Evolutionary conservation across 2,113 vertebrate genomes (phyloP).

Genomic region (Tringa solitaria): DNA sequence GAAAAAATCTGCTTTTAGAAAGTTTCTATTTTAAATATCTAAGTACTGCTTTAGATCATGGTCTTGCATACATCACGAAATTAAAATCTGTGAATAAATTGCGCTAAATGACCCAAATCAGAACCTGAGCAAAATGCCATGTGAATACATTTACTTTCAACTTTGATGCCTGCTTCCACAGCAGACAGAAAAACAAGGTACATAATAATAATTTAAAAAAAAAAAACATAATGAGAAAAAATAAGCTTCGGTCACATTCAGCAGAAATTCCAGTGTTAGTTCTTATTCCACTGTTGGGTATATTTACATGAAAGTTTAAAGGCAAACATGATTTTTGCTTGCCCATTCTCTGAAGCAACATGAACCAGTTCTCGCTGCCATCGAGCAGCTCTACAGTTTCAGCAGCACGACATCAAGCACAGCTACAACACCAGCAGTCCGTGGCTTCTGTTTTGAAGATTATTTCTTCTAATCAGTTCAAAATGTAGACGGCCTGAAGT

Average conservation of each 20-base stretch:
- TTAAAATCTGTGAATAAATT: background rate
- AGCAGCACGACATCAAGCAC: background rate
- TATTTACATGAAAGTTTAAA: background rate
- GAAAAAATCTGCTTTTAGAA: background rate
- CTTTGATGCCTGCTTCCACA: background rate
- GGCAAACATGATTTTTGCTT: background rate
- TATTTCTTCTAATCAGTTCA: background rate
- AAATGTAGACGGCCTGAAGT: background rate
- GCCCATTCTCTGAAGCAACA: background rate
- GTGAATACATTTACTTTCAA: background rate
- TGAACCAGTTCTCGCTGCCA: background rate
- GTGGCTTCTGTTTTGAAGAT: background rate
- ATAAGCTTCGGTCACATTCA: background rate
- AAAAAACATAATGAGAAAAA: background rate
- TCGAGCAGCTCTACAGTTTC: background rate
- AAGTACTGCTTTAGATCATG: background rate
- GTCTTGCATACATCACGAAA: background rate
- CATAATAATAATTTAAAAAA: background rate
- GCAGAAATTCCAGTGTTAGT: background rate
- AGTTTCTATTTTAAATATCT: background rate
- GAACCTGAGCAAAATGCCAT: background rate
- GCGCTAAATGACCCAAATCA: background rate
- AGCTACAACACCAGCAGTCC: background rate
- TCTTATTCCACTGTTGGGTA: background rate
- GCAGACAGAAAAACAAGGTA: background rate